Percentiles rank a stretch among this genome's conserved stretches.
Conservation (phyloP, 2,113 vertebrate species). For the Hylia prasina region DNA sequence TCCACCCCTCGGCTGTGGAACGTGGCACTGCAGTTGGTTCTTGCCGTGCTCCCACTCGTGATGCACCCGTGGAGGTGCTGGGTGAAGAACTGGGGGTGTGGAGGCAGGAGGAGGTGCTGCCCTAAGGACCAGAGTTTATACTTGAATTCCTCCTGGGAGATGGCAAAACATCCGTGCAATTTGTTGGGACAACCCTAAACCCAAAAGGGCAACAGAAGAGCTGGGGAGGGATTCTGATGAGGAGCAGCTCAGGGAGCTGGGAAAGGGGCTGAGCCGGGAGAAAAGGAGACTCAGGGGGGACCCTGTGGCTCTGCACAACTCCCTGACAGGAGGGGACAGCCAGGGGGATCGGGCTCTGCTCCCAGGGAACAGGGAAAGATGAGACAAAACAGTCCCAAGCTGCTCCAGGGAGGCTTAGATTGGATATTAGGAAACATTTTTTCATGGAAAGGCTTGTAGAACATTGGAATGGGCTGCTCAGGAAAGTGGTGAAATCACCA, state of each 20-base stretch:
- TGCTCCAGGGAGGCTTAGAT: rapidly evolving
- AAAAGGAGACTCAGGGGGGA: background rate
- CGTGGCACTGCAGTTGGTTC: rapidly evolving
- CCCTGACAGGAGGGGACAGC: background rate
- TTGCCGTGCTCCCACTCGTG: rapidly evolving
- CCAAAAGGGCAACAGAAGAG: background rate
- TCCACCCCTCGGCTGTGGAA: background rate
- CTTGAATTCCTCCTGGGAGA: background rate
- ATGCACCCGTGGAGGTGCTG: background rate
- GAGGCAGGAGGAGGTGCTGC: background rate
- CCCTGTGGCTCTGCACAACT: background rate
- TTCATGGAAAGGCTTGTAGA: rapidly evolving
- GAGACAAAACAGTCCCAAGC: rapidly evolving
- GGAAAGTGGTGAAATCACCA: background rate
- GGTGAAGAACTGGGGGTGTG: background rate
- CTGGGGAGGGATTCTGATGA: background rate
- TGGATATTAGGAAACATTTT: background rate
- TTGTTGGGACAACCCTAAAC: background rate
- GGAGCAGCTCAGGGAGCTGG: background rate
- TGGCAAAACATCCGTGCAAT: background rate
- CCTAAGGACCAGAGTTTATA: background rate
- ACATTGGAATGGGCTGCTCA: background rate
- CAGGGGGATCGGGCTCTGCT: rapidly evolving
- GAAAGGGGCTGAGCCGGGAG: background rate
- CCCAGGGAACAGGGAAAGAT: background rate